Conservation (phyloP, 2,113 vertebrate species). For the Gila orcuttii region DNA sequence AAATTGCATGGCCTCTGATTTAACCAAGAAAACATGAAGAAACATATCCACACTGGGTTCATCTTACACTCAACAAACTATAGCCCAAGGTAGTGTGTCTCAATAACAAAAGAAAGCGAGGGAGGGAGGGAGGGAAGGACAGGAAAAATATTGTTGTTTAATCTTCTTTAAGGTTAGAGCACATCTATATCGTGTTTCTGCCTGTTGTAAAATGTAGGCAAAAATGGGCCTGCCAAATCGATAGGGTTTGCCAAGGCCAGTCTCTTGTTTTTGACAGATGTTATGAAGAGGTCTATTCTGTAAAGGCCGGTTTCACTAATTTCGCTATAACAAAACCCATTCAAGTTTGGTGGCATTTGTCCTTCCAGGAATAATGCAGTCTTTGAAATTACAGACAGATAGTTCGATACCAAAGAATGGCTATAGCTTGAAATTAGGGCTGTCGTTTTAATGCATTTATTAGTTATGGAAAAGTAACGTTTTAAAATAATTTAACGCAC, state of each 20-base stretch:
- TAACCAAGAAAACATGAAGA: not conserved
- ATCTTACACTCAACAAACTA: slow-evolving; percentile 14
- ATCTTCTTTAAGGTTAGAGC: slow-evolving; percentile 10
- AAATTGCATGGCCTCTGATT: not conserved
- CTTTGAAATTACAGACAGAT: not conserved
- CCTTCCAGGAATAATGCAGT: not conserved
- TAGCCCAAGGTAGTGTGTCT: slow-evolving; percentile 20
- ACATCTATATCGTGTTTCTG: slow-evolving; percentile 35
- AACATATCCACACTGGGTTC: not conserved
- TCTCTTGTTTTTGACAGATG: not conserved
- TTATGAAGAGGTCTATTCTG: not conserved
- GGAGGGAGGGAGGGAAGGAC: not conserved
- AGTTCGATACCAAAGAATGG: not conserved
- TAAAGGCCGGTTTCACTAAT: not conserved
- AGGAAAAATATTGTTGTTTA: not conserved
- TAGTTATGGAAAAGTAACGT: too few relatives aligned
- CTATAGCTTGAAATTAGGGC: not conserved
- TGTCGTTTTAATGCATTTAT: too few relatives aligned
- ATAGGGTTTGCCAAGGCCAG: not conserved
- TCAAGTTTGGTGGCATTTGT: not conserved
- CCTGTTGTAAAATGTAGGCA: slow-evolving; percentile 12
- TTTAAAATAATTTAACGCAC: too few relatives aligned
- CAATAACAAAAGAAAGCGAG: not conserved
- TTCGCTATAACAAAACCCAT: not conserved
- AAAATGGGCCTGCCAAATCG: slow-evolving; percentile 5